Conservation (phyloP, 2,113 vertebrate genomes). For the Arothron firmamentum region DNA sequence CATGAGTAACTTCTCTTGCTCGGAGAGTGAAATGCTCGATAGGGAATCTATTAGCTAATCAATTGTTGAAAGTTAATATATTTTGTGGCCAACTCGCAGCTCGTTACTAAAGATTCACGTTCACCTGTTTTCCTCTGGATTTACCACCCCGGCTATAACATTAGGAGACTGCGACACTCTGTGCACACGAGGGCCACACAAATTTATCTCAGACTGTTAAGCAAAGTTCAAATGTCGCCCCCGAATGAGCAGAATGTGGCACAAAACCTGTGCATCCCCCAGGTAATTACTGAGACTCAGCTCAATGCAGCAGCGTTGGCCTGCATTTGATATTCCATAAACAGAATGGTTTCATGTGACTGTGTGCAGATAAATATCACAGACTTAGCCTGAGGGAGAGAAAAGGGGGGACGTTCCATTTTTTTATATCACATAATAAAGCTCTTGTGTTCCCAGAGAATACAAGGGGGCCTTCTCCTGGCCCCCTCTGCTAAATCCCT, state of each 20-base stretch:
- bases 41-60: conserved; percentile 59
- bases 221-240: conserved; percentile 59
- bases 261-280: conserved; percentile 54
- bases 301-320: conserved; percentile 47
- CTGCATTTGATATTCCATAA: conserved; percentile 68
- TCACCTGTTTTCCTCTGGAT: conserved; percentile 11
- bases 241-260: conserved; percentile 58
- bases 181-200: conserved; percentile 27
- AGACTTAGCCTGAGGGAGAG: conserved; percentile 58
- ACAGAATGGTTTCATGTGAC: conserved; percentile 74
- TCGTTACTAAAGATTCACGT: conserved; percentile 9
- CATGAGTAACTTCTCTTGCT: conserved; percentile 58
- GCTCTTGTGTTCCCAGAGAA: conserved; percentile 84
- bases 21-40: conserved; percentile 39
- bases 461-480: conserved; percentile 74
- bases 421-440: conserved; percentile 85
- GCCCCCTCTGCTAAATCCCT: conserved; percentile 81
- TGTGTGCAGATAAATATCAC: conserved; percentile 69
- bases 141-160: conserved; percentile 30
- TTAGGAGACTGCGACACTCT: conserved; percentile 18
- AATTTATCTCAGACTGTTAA: conserved; percentile 52
- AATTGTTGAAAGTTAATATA: conserved; percentile 50
- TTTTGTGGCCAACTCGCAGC: conserved; percentile 14
- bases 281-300: conserved; percentile 51
- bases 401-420: conserved; percentile 65